Evolutionary conservation across 2,113 vertebrate species (phyloP), one percentile per base, ranked within the genome.

Genomic region (Notarius quadriscutis): DNA sequence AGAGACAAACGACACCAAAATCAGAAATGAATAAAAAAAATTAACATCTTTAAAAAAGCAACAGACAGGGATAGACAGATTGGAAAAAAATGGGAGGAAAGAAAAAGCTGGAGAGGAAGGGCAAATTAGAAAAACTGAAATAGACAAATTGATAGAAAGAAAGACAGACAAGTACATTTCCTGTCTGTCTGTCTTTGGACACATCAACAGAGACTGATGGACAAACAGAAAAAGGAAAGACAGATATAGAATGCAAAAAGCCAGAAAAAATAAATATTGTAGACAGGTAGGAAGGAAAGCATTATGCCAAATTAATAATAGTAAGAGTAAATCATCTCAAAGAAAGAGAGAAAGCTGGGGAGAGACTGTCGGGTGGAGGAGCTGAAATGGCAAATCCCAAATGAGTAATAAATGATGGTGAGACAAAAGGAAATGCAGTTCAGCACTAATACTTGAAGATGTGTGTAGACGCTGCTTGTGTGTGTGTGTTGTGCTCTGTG

Each of bases 371-470:
- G 4, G 41, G 41, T 41, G 41, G 41, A 41, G 41, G 41, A 41
- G 41, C 41, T 41, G 4, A 41, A 4, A 41, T 5, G 5, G 15
- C 4, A 22, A 78, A 15, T 18, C 4, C 30, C 41, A 75, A 14
- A 22, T 17, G n/a, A 89, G 86, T 88, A 84, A 87, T 34, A 85
- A 63, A 74, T 53, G 57, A 87, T 69, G 74, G 74, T 88, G 18
- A 15, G 58, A 83, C 27, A 67, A 62, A 81, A 41, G 55, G 87
- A 79, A 87, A 48, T 15, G 15, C n/a, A 83, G 89, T 86, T 67
- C 87, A 72, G 84, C 86, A 86, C 83, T 51, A 88, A 91, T 93
- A 93, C 92, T 95, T 95, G 92, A 94, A 94, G 89, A 75, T 91
- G 69, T 90, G 74, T 91, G 74, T 90, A 87, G 85, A 85, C 89